Percentiles rank a stretch among this genome's conserved stretches.
Evolutionary conservation across 2,113 vertebrate species (phyloP).

Genomic region (Pomatorhinus ruficollis): DNA sequence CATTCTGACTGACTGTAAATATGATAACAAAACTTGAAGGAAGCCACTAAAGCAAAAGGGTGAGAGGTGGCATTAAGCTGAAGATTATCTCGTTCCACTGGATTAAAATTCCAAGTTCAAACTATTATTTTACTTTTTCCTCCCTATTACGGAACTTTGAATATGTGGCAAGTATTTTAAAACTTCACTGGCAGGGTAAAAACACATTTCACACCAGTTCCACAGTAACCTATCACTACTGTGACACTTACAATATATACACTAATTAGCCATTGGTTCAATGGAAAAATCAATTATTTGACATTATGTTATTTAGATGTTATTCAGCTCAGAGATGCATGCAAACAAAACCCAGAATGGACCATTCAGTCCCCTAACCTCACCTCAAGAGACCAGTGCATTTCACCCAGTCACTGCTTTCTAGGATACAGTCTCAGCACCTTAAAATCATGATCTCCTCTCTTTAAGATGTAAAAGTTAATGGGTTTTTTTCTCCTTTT

Average conservation of each 20-base stretch:
- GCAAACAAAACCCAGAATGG: neutral
- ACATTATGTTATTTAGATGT: neutral
- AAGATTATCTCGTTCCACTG: neutral
- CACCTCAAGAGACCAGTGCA: neutral
- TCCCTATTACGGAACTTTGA: neutral
- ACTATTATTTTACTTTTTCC: neutral
- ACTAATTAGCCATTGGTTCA: slow-evolving; percentile 14
- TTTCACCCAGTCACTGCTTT: neutral
- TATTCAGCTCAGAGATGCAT: neutral
- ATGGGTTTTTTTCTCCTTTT: neutral
- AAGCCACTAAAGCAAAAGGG: neutral
- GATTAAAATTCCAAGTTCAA: neutral
- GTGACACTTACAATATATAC: neutral
- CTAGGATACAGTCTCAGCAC: neutral
- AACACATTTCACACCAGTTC: neutral
- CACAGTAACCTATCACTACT: neutral
- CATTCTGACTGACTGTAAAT: neutral
- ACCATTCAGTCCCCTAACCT: neutral
- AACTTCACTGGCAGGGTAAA: neutral
- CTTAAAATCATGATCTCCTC: neutral
- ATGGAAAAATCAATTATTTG: slow-evolving; percentile 61
- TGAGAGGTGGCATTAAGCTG: neutral
- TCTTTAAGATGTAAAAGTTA: neutral
- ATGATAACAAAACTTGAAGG: neutral
- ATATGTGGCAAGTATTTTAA: neutral